phyloP scores from a whole-genome alignment of 2,113 vertebrate genomes.

The Hoplias malabaricus region DNA sequence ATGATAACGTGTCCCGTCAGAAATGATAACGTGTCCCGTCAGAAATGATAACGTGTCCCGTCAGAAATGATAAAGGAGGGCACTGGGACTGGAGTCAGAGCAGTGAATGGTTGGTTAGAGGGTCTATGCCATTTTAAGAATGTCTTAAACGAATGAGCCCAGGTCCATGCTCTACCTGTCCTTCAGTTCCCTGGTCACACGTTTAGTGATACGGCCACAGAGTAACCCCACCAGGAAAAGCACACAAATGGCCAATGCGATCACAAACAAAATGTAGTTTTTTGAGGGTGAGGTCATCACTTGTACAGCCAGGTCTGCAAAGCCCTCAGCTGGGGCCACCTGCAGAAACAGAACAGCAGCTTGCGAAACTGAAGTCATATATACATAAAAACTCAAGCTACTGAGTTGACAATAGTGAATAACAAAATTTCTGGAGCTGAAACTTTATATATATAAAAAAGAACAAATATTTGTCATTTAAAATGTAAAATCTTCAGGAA shows the following conservation, averaged over 20 bases:
- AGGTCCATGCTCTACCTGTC: conserved; percentile 85
- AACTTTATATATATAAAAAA: too few relatives aligned
- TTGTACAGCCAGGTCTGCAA: conserved; percentile 87
- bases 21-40: too few relatives aligned
- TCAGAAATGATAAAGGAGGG: conserved; percentile 12
- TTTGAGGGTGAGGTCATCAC: conserved; percentile 88
- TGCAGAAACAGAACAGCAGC: conserved; percentile 47
- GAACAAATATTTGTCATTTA: too few relatives aligned
- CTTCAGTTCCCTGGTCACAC: conserved; percentile 87
- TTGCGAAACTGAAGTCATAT: not conserved
- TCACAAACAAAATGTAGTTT: conserved; percentile 85
- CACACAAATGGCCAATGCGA: conserved; percentile 79
- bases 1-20: too few relatives aligned
- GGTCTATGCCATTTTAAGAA: not conserved
- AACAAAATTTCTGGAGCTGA: too few relatives aligned
- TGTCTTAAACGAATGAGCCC: not conserved
- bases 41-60: too few relatives aligned
- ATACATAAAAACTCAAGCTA: too few relatives aligned
- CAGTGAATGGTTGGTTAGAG: not conserved
- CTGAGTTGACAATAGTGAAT: too few relatives aligned
- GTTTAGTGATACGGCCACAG: conserved; percentile 89
- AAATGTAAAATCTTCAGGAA: too few relatives aligned
- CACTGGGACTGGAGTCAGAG: conserved; percentile 5
- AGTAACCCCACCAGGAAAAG: conserved; percentile 85
- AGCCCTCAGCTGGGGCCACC: conserved; percentile 89